Evolutionary conservation across 2,888 invertebrate genomes (phyloP), one percentile per base, ranked within the genome.

Genomic region (Rhyacophila evoluta): DNA sequence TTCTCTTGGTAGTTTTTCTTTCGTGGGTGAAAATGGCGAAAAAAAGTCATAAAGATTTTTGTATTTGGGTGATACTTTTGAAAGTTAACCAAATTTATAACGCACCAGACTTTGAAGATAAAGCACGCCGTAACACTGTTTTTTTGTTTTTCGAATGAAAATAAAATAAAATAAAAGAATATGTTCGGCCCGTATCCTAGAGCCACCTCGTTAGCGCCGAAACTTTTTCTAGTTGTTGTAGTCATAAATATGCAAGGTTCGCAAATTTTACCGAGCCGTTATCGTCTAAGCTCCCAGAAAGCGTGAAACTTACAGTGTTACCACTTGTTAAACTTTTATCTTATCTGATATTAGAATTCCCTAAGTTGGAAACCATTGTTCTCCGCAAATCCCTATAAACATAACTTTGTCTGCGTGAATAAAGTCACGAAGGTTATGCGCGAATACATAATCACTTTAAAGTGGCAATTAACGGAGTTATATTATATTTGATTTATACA

Each of bases 341-440:
- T 73, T 38, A 72, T 77, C 74, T 74, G 78, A 78, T 78, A 72
- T 74, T 69, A 70, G 78, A 74, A 74, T 29, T 74, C 38, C 69
- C 70, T 37, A 69, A 74, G 78, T 70, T 74, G 72, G 36, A 67
- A 33, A 73, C 73, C 77, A 77, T 73, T 70, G 77, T 77, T 77
- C 39, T 41, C 25, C 55, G 41, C 19, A 55, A 55, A 55, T 55
- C 55, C 55, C 19, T 19, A 55, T 39, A 25, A 71, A 71, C 28
- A 55, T 55, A 55, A 55, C 55, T 55, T 55, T 55, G 55, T 55
- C 55, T 55, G 55, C 25, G 55, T 2, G 55, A 55, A 55, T 55
- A 55, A 55, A 55, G 55, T 55, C 55, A 10, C 19, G 25, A 55
- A 55, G 55, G 55, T 55, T 55, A 55, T 55, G 25, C 55, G 55